Percentiles rank a stretch among this genome's conserved stretches.
These are phyloP conservation scores for Ellobius talpinus DNA, from an alignment of 2,113 vertebrate species.

Conservation along the genomic window DNA sequence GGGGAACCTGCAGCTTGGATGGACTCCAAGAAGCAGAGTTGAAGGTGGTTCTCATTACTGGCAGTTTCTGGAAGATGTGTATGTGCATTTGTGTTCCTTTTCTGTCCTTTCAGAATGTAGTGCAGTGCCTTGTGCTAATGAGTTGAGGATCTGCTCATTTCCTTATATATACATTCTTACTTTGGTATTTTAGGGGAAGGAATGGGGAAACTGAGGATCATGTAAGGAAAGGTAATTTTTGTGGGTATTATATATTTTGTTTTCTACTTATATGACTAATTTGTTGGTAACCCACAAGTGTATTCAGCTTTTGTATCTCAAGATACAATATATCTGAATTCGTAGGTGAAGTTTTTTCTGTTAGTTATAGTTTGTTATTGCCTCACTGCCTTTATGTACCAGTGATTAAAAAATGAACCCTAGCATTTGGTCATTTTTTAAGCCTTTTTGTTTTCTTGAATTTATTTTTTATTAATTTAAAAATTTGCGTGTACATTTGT, in stretches of 20 bases:
- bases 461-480: not conserved
- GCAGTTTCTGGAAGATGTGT: not conserved
- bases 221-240: constrained; percentile 16
- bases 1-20: not conserved
- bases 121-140: not conserved
- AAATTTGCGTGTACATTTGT: not conserved
- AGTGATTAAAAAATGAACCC: not conserved
- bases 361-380: constrained; percentile 38
- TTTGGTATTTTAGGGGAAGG: not conserved
- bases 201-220: not conserved
- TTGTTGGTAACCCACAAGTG: not conserved
- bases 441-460: not conserved
- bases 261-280: not conserved
- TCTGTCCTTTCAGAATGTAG: not conserved
- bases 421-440: not conserved
- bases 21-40: not conserved
- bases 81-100: constrained; percentile 16
- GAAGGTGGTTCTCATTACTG: constrained; percentile 12
- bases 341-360: constrained; percentile 7
- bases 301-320: not conserved
- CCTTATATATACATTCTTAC: not conserved
- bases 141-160: constrained; percentile 20
- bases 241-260: not conserved
- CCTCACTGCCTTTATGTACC: not conserved
- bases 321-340: constrained; percentile 36